Percentiles rank a stretch among this genome's conserved stretches.
These are phyloP conservation scores for Drosophila ustulata DNA, from an alignment of 2,888 invertebrate genomes.

Conservation along the genomic window DNA sequence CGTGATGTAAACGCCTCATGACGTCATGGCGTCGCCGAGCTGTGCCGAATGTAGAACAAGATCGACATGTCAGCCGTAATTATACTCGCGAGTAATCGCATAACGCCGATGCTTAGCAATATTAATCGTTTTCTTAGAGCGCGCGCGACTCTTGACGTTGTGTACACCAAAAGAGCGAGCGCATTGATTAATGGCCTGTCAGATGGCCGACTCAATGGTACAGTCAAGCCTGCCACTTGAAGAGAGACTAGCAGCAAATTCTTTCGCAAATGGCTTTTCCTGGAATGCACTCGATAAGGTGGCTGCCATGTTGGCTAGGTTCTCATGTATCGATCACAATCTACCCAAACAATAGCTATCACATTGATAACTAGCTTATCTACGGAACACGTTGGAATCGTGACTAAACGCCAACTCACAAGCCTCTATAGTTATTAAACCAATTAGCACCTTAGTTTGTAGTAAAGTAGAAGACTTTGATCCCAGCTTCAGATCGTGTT, in stretches of 20 bases:
- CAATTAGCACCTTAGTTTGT: not conserved
- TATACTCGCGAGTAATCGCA: constrained; percentile 26
- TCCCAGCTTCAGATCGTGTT: not conserved
- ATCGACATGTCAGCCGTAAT: constrained; percentile 39
- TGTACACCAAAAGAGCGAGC: constrained; percentile 11
- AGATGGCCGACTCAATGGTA: constrained; percentile 26
- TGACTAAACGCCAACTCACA: not conserved
- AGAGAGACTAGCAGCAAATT: constrained; percentile 3
- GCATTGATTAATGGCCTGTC: constrained; percentile 50
- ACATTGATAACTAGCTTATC: constrained; percentile 1
- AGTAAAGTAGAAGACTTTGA: not conserved
- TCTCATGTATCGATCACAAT: constrained; percentile 2
- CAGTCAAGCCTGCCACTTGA: constrained; percentile 30
- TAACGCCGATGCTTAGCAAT: constrained; percentile 35
- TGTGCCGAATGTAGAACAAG: constrained; percentile 49
- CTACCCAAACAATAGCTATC: constrained; percentile 1
- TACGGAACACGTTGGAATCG: not conserved
- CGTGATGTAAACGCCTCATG: constrained; percentile 57
- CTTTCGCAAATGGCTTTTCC: not conserved
- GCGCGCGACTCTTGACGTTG: constrained; percentile 31
- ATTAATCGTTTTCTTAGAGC: constrained; percentile 55
- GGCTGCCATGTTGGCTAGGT: not conserved
- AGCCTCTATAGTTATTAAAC: not conserved
- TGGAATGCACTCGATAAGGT: not conserved
- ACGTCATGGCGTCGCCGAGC: constrained; percentile 51